A percentile compares a stretch with the other conserved stretches of the same genome.
These are phyloP conservation scores for Drosophila stalkeri DNA, from an alignment of 2,888 invertebrate genomes.

Conservation along the genomic window DNA sequence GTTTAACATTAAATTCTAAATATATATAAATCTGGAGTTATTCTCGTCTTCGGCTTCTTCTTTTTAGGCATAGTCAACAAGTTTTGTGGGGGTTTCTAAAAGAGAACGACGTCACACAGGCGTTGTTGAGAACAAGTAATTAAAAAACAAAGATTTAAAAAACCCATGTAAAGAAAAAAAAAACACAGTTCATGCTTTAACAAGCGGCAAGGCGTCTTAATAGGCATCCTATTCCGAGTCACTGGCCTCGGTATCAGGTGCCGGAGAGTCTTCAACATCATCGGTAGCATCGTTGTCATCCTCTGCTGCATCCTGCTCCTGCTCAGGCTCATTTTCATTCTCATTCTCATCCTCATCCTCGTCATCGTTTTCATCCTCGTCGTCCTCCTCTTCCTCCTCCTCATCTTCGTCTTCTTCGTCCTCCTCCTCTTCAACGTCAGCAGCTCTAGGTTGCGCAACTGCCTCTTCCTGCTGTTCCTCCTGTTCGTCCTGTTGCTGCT, in stretches of 20 bases:
- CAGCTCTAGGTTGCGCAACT: conserved; percentile 6
- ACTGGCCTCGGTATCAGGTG: conserved; percentile 23
- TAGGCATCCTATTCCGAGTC: conserved; percentile 39
- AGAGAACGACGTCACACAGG: conserved; percentile 22
- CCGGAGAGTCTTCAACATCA: conserved; percentile 24
- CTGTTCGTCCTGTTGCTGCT: conserved; percentile 11
- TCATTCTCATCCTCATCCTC: conserved; percentile 7
- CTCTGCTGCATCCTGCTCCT: not conserved
- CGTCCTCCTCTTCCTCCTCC: conserved; percentile 9
- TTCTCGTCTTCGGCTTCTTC: not conserved
- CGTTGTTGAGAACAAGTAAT: conserved; percentile 14
- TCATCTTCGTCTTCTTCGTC: conserved; percentile 23
- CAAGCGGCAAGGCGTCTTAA: conserved; percentile 37
- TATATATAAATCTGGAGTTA: conserved; percentile 14
- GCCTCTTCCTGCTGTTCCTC: conserved; percentile 14
- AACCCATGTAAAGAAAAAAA: conserved; percentile 1
- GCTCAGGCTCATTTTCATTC: conserved; percentile 17
- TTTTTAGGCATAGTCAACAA: conserved; percentile 35
- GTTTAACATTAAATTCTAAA: conserved; percentile 11
- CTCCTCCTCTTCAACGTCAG: conserved; percentile 5
- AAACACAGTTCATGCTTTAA: conserved; percentile 19
- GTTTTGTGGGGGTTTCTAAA: not conserved
- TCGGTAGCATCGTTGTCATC: conserved; percentile 25
- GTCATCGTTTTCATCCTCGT: not conserved
- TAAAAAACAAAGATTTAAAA: not conserved